These are phyloP conservation scores for Hemithea aestivaria DNA, from an alignment of 2,888 invertebrate species.

Conservation along the genomic window DNA sequence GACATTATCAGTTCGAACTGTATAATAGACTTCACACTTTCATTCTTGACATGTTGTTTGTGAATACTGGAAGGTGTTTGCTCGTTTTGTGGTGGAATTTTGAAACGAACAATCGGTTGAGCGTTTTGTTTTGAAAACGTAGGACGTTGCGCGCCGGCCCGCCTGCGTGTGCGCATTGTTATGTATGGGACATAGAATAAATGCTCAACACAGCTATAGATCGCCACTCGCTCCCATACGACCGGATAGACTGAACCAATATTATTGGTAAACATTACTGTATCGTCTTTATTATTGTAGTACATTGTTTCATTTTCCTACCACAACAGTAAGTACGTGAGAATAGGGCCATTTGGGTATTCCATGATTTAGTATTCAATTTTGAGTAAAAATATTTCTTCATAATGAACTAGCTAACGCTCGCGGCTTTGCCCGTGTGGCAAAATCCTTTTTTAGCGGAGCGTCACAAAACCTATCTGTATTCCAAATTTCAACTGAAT, in stretches of 20 bases:
- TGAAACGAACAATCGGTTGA: conserved; percentile 65
- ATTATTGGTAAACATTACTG: too few species aligned
- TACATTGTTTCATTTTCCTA: too few species aligned
- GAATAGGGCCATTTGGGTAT: too few species aligned
- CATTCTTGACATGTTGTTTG: conserved; percentile 56
- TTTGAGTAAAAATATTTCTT: too few species aligned
- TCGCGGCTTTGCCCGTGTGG: too few species aligned
- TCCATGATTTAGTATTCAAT: too few species aligned
- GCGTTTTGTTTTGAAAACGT: conserved; percentile 70
- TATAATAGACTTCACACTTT: conserved; percentile 32
- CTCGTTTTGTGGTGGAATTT: conserved; percentile 70
- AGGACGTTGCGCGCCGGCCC: conserved; percentile 42
- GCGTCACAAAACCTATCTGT: too few species aligned
- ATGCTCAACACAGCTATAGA: conserved; percentile 29
- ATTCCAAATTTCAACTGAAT: too few species aligned
- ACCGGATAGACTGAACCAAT: conserved; percentile 5
- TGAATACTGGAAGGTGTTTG: conserved; percentile 63
- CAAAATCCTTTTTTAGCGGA: too few species aligned
- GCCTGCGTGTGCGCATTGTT: conserved; percentile 58
- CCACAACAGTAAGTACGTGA: too few species aligned
- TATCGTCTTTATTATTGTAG: too few species aligned
- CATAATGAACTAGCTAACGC: too few species aligned
- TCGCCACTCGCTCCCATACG: conserved; percentile 4
- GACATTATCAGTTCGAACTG: conserved; percentile 54
- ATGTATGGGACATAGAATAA: conserved; percentile 49